These are phyloP conservation scores for Sylvilagus floridanus DNA, from an alignment of 2,797 vertebrate species.

Conservation along the genomic window DNA sequence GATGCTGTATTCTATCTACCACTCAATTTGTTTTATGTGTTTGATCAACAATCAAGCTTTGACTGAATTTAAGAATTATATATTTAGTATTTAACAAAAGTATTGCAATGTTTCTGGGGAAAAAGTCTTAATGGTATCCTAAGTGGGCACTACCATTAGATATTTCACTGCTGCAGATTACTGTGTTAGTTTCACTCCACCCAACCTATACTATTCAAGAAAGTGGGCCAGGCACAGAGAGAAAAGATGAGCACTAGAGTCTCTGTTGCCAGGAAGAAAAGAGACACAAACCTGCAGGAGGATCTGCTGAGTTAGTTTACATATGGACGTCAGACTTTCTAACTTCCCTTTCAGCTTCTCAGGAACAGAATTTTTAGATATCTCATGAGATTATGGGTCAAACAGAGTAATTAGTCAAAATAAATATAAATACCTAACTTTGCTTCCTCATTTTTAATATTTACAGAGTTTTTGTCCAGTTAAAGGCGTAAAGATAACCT, in stretches of 20 bases:
- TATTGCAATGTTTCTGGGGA: not conserved
- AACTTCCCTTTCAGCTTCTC: not conserved
- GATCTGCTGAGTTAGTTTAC: not conserved
- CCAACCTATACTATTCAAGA: not conserved
- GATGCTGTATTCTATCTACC: conserved; percentile 20
- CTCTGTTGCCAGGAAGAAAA: not conserved
- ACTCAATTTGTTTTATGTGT: not conserved
- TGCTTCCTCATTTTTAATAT: conserved; percentile 13
- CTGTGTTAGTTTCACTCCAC: not conserved
- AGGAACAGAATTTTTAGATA: not conserved
- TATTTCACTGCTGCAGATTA: conserved; percentile 20
- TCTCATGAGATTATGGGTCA: not conserved
- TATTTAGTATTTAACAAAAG: not conserved
- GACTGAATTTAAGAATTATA: not conserved
- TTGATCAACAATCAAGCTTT: not conserved
- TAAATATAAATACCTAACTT: not conserved
- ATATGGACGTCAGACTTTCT: not conserved
- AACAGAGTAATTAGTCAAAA: not conserved
- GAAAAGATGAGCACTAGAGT: not conserved
- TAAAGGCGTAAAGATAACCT: not conserved
- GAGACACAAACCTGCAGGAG: not conserved
- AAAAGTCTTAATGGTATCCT: not conserved
- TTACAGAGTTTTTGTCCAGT: not conserved
- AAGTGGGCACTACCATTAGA: not conserved
- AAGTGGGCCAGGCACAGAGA: not conserved